Base-by-base conservation (phyloP, 1,140 invertebrate genomes). In the Pararge aegeria region DNA sequence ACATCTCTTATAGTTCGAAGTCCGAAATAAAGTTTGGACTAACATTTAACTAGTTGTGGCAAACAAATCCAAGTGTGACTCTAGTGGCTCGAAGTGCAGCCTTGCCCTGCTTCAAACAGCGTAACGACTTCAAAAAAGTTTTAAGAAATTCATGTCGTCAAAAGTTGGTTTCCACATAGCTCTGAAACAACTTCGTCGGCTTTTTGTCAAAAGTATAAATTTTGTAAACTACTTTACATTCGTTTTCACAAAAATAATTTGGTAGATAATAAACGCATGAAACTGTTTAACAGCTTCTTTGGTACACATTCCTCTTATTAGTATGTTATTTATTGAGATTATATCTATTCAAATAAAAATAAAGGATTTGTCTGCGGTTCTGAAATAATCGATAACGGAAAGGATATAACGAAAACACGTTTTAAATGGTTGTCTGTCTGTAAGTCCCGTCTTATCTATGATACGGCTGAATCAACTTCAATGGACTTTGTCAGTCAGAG, bases 21-120 rank as follows among this genome's bases (percentile, higher is more conserved):
- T 75, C 75, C 71, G 68, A 84, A 82, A 81, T 80, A 84, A 84
- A 84, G 77, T 84, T 82, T 66, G 57, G 62, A 61, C 74, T 59
- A 87, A 87, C 81, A 86, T 87, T 87, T 84, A 87, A 86, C 84
- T 84, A 87, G 82, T 83, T 76, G 70, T 71, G 58, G 69, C 80
- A 73, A 78, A 78, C 75, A 78, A 75, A 78, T 78, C 66, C 61
- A 68, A 75, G 75, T 72, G 79, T 71, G 76, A 76, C 68, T 80
- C 71, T 73, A 80, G 76, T 80, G 78, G 74, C 70, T 62, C 62
- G 65, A 73, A 80, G 70, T 82, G 70, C 77, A 73, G 65, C 66
- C 68, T 64, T 64, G 59, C 63, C 63, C 69, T 68, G 56, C 70
- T 68, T 69, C 70, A 63, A 81, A 80, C 66, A 74, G 66, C 64